Base-by-base conservation (phyloP, 2,113 vertebrate genomes). In the Oncorhynchus mykiss region DNA sequence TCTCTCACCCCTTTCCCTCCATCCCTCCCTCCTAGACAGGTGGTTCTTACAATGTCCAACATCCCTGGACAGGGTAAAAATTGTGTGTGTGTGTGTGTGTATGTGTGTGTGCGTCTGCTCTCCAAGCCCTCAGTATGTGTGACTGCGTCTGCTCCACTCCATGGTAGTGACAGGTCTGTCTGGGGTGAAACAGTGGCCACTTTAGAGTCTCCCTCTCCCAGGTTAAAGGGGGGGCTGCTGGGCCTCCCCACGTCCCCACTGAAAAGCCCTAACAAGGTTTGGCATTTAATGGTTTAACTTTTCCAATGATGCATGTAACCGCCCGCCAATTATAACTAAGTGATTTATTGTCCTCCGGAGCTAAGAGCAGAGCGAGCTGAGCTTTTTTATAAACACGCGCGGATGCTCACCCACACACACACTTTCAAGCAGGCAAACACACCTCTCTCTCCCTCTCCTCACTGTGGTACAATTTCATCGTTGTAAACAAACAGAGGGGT, bases 241-340 rank as follows among this genome's bases (percentile, higher is more conserved):
- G 75, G 77, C 72, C 75, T 45, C 78, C 66, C 72, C 78, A 67
- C 76, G 77, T 78, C 77, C 81, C 66, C 64, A 0, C 79, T 64
- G 77, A 82, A 80, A 84, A 71, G 75, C 80, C 83, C 86, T 92
- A 89, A 92, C 84, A 59, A 84, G 85, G 83, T 88, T 88, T 88
- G 89, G 91, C 82, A 34, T 91, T 90, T 91, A 90, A 92, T 92
- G 91, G 88, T 91, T 92, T 90, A 89, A 90, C 84, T 91, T 90
- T 90, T 92, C 87, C 90, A 91, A 78, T 86, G 91, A 89, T 90
- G 91, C 89, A 65, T 92, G 89, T 89, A 87, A 91, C 84, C 60
- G 54, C 27, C 64, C 73, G 76, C 82, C 86, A 88, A 90, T 93
- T 90, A 91, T 85, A 79, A 75, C 81, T 86, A 87, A 92, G 89